These are phyloP conservation scores for Tetranychus cinnabarinus DNA, from an alignment of 1,140 invertebrate genomes.

Conservation along the genomic window DNA sequence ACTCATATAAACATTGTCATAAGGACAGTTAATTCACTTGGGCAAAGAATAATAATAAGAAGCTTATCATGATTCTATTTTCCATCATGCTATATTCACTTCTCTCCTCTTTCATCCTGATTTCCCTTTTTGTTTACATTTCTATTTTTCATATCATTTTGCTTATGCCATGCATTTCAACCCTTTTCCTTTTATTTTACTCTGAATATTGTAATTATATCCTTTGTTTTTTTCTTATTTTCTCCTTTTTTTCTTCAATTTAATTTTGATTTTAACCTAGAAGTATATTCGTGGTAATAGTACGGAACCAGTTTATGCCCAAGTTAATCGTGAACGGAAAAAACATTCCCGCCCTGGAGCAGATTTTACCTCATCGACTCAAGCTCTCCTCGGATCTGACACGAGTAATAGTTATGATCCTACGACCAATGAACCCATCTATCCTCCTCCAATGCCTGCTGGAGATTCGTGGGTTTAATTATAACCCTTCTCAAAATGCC, in stretches of 20 bases:
- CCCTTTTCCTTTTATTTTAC: conserved; percentile 12
- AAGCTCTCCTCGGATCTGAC: conserved; percentile 1
- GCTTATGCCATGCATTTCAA: conserved; percentile 3
- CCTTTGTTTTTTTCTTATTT: not conserved
- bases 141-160: not conserved
- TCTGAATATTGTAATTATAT: conserved; percentile 1
- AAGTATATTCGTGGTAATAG: not conserved
- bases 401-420: not conserved
- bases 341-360: conserved; percentile 21
- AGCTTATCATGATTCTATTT: no score
- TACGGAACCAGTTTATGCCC: conserved; percentile 45
- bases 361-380: not conserved
- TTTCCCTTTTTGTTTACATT: not conserved
- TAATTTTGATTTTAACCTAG: conserved; percentile 5
- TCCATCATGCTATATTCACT: no score
- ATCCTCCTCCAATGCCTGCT: conserved; percentile 12
- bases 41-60: no score
- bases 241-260: conserved; percentile 11
- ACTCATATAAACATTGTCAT: no score
- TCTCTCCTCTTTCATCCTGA: not conserved
- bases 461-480: conserved; percentile 17
- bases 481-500: no score
- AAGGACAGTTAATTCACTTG: no score
- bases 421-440: conserved; percentile 9
- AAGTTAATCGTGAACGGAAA: conserved; percentile 54